Evolutionary conservation across 37 sponge, comb jelly and placozoan genomes (phyloP).

Genomic region (Hormiphora californensis): DNA sequence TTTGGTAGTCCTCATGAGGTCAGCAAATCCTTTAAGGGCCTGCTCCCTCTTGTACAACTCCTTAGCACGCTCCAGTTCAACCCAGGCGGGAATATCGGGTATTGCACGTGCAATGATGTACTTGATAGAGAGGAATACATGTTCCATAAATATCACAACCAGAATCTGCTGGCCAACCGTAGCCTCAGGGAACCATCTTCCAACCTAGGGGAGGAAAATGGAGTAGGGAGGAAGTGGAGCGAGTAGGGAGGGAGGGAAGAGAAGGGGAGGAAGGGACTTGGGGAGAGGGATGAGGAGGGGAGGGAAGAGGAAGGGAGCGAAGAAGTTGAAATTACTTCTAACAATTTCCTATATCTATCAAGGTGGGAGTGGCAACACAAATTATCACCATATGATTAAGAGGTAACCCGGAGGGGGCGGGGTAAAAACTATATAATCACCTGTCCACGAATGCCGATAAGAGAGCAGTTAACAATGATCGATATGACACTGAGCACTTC

Average conservation of each 20-base stretch:
- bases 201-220: background rate
- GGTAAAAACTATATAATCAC: background rate
- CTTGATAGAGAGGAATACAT: conserved; percentile 34
- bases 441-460: conserved; percentile 11
- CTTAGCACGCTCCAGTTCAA: background rate
- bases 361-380: too few relatives aligned
- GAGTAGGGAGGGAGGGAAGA: too few relatives aligned
- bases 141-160: background rate
- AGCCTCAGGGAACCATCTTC: background rate
- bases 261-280: too few relatives aligned
- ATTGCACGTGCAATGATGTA: background rate
- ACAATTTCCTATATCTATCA: too few relatives aligned
- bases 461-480: conserved; percentile 33
- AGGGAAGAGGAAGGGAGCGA: too few relatives aligned
- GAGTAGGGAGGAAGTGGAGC: background rate
- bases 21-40: background rate
- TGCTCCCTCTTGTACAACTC: background rate
- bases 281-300: too few relatives aligned
- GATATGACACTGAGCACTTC: conserved; percentile 28
- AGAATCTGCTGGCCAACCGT: conserved; percentile 1
- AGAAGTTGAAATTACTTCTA: too few relatives aligned
- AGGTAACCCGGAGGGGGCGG: too few relatives aligned
- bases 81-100: conserved; percentile 38
- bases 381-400: too few relatives aligned
- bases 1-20: background rate